A percentile compares a stretch with the other conserved stretches of the same genome.
Evolutionary conservation across 2,113 vertebrate genomes (phyloP).

Genomic region (Austrofundulus limnaeus): DNA sequence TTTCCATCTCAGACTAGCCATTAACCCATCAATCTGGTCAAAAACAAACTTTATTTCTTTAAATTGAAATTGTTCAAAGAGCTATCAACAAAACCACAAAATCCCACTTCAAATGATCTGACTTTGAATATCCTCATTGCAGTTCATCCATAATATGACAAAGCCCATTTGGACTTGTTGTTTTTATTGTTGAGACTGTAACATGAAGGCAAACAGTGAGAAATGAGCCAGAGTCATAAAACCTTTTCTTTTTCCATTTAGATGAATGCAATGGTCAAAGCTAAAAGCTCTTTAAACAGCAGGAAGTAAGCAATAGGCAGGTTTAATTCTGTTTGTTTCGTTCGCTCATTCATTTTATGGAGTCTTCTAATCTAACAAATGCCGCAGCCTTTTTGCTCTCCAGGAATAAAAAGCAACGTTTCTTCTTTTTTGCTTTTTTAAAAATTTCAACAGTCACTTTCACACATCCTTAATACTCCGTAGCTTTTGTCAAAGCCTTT

Average conservation of each 20-base stretch:
- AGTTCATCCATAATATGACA: no score
- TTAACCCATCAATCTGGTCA: no score
- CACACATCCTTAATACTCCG: conserved; percentile 23
- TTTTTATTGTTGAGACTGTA: conserved; percentile 30
- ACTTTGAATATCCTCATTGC: no score
- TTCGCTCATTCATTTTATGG: conserved; percentile 12
- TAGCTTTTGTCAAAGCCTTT: conserved; percentile 94
- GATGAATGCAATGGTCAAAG: conserved; percentile 60
- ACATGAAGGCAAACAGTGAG: conserved; percentile 47
- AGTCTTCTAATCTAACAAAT: conserved; percentile 8
- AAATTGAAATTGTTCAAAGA: no score
- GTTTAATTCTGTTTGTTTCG: conserved; percentile 39
- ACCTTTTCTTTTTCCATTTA: conserved; percentile 64
- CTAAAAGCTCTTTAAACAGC: conserved; percentile 67
- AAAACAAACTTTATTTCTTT: no score
- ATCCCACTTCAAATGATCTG: no score
- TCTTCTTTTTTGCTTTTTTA: neutral
- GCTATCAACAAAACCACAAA: no score
- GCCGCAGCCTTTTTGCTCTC: conserved; percentile 6
- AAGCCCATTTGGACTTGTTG: neutral
- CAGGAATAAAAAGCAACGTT: neutral
- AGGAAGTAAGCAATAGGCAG: conserved; percentile 41
- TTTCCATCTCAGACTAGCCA: no score
- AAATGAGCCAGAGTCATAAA: conserved; percentile 56
- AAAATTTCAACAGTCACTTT: conserved; percentile 1